phyloP scores from a whole-genome alignment of 2,888 invertebrate species.

The Meandrusa payeni region DNA sequence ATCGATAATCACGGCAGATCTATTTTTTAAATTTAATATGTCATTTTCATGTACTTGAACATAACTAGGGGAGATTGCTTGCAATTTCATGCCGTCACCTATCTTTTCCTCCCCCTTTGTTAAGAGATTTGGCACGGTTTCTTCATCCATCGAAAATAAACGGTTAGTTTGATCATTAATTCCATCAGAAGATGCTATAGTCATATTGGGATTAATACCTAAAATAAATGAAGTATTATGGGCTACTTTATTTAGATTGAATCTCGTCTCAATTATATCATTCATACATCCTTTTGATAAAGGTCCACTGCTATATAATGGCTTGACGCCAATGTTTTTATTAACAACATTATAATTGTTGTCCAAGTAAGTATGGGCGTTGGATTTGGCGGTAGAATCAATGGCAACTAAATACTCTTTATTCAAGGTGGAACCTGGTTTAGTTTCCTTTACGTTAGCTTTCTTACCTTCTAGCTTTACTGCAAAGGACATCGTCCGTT shows the following conservation, averaged over 20 bases:
- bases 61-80: too few species aligned
- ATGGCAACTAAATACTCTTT: background rate
- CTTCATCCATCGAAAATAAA: background rate
- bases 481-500: slow-evolving; percentile 46
- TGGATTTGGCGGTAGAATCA: slow-evolving; percentile 19
- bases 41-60: too few species aligned
- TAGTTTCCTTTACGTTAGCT: too few species aligned
- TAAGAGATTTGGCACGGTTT: background rate
- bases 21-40: too few species aligned
- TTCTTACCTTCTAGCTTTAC: slow-evolving; percentile 54
- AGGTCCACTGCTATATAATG: slow-evolving; percentile 46
- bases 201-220: background rate
- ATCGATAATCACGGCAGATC: slow-evolving; percentile 52
- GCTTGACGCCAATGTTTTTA: slow-evolving; percentile 36
- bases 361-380: slow-evolving; percentile 17
- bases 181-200: background rate
- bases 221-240: too few species aligned
- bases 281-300: slow-evolving; percentile 42
- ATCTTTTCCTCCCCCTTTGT: background rate
- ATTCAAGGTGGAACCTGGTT: too few species aligned
- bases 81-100: too few species aligned
- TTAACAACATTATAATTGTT: slow-evolving; percentile 22
- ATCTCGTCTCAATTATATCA: background rate
- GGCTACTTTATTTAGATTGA: background rate
- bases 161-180: background rate